Evolutionary conservation across 2,113 vertebrate genomes (phyloP).

Genomic region (Brachyhypopomus occidentalis): DNA sequence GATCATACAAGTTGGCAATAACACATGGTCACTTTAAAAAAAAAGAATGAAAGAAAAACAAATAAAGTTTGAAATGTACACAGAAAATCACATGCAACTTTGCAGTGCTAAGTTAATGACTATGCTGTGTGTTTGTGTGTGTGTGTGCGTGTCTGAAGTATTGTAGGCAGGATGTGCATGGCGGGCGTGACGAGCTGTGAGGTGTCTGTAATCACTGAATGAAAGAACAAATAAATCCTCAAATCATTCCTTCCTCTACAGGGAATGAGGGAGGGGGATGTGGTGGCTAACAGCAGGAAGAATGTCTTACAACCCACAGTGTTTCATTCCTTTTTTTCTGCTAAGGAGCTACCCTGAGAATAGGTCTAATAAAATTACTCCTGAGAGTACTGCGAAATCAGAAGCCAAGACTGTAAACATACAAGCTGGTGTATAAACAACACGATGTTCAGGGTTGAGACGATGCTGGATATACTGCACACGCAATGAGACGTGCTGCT

Average conservation of each 20-base stretch:
- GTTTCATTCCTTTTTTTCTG: neutral
- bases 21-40: neutral
- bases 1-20: neutral
- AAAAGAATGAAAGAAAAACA: no score
- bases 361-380: neutral
- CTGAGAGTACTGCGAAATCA: neutral
- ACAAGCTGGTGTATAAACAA: no score
- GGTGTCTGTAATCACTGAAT: slow-evolving; percentile 64
- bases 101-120: neutral
- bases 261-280: no score
- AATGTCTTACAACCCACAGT: slow-evolving; percentile 42
- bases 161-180: neutral
- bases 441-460: no score
- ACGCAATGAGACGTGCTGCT: neutral
- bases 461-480: neutral
- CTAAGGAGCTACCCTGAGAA: neutral
- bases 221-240: slow-evolving; percentile 62
- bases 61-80: no score
- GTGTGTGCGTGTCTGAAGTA: neutral
- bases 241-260: slow-evolving; percentile 68
- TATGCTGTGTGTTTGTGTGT: neutral
- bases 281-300: slow-evolving; percentile 47
- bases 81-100: neutral
- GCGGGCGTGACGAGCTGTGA: slow-evolving; percentile 63
- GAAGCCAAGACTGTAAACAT: neutral